These are phyloP conservation scores for Enoplosus armatus DNA, from an alignment of 2,797 vertebrate genomes.

Conservation along the genomic window DNA sequence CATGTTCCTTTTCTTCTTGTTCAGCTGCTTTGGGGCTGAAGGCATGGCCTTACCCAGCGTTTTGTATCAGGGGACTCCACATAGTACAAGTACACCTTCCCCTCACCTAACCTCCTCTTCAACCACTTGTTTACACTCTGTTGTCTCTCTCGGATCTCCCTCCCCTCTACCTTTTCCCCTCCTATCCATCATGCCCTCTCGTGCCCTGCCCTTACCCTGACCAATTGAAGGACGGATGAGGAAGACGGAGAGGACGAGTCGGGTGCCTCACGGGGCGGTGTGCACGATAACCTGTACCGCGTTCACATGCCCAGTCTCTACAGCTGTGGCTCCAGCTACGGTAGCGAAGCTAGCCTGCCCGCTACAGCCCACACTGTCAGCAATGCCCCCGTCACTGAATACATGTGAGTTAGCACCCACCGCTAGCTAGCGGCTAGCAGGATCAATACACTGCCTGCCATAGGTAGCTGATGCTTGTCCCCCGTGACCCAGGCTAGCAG, in stretches of 20 bases:
- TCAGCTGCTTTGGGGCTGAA: conserved; percentile 68
- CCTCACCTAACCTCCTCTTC: conserved; percentile 76
- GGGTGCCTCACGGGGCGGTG: conserved; percentile 83
- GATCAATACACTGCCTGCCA: conserved; percentile 71
- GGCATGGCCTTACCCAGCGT: conserved; percentile 60
- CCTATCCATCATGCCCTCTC: conserved; percentile 68
- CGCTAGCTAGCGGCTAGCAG: conserved; percentile 72
- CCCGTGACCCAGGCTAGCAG: conserved; percentile 46
- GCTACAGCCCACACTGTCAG: conserved; percentile 99
- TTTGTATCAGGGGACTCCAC: conserved; percentile 56
- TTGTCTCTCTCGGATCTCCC: conserved; percentile 82
- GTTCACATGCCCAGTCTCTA: conserved; percentile 99
- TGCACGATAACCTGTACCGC: conserved; percentile 97
- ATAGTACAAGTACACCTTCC: conserved; percentile 50
- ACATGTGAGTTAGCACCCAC: conserved; percentile 93
- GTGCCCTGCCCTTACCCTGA: conserved; percentile 68
- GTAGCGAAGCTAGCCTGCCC: conserved; percentile 98
- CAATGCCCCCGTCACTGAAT: conserved; percentile 99
- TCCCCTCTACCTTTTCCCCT: conserved; percentile 59
- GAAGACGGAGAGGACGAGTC: conserved; percentile 97
- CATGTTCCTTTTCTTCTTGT: conserved; percentile 58
- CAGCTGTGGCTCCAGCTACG: conserved; percentile 99
- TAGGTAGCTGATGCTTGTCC: conserved; percentile 69
- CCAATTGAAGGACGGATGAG: conserved; percentile 88
- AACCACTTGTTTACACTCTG: conserved; percentile 82